These are phyloP conservation scores for Cancer borealis DNA, from an alignment of 2,888 invertebrate species.

Conservation along the genomic window DNA sequence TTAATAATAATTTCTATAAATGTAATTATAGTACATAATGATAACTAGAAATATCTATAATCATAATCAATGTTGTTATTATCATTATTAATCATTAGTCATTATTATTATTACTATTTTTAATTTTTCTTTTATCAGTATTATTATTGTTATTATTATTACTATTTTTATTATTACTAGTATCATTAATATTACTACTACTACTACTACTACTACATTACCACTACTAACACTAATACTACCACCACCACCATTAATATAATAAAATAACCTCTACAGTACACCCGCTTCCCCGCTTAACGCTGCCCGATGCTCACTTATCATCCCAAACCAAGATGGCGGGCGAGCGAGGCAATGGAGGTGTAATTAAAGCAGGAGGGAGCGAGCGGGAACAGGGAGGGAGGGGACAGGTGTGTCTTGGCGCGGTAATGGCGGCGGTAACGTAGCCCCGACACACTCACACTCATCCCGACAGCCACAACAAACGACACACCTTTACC, in stretches of 20 bases:
- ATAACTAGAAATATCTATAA: too few species aligned
- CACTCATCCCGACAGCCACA: slow-evolving; percentile 31
- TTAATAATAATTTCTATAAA: neutral
- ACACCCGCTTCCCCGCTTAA: neutral
- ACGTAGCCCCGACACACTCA: neutral
- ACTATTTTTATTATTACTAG: neutral
- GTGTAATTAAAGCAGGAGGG: slow-evolving; percentile 41
- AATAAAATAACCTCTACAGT: neutral
- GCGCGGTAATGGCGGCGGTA: slow-evolving; percentile 32
- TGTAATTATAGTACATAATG: too few species aligned
- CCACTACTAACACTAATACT: neutral
- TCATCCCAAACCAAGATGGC: slow-evolving; percentile 13
- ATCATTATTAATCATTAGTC: too few species aligned
- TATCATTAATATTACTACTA: neutral
- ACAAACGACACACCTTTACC: neutral
- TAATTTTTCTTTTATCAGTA: too few species aligned
- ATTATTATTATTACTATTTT: too few species aligned
- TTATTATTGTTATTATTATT: neutral
- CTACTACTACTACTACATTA: neutral
- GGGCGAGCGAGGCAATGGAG: slow-evolving; percentile 23
- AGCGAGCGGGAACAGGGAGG: neutral
- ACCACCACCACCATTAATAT: neutral
- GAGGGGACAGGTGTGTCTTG: slow-evolving; percentile 52
- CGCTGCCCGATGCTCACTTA: slow-evolving; percentile 17
- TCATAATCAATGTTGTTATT: neutral